Conservation (phyloP, 2,113 vertebrate genomes). For the Laticauda colubrina region DNA sequence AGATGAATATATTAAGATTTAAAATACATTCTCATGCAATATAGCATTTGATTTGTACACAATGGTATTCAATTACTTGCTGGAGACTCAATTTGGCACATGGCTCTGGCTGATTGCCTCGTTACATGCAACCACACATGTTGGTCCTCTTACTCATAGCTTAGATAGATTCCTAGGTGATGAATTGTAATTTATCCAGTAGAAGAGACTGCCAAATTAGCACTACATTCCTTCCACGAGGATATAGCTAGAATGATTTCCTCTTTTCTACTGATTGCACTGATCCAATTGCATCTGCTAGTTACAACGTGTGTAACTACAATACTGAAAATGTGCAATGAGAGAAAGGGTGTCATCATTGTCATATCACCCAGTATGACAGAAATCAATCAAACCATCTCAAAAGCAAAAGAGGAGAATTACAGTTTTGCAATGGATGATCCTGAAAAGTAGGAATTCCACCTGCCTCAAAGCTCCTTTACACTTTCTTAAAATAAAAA, state of each 20-base stretch:
- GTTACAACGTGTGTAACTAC: conserved; percentile 1
- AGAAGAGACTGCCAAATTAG: conserved; percentile 45
- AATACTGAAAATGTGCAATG: conserved; percentile 32
- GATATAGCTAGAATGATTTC: conserved; percentile 51
- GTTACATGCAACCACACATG: neutral
- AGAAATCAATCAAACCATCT: neutral
- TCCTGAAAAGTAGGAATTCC: neutral
- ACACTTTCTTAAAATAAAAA: neutral
- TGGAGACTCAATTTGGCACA: neutral
- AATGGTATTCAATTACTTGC: neutral
- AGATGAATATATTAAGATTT: neutral
- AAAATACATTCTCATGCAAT: neutral
- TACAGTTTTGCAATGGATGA: neutral
- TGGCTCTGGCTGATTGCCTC: neutral
- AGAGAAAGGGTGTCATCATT: neutral
- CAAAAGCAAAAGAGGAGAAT: neutral
- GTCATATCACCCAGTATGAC: neutral
- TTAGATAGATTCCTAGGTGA: neutral
- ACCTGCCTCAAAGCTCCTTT: neutral
- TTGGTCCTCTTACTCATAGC: neutral
- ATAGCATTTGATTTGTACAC: neutral
- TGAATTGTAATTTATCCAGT: conserved; percentile 28
- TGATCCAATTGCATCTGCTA: conserved; percentile 36
- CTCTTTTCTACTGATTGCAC: conserved; percentile 39
- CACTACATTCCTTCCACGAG: conserved; percentile 47